Conservation (phyloP, 2,888 invertebrate species). For the Epinotia demarniana region DNA sequence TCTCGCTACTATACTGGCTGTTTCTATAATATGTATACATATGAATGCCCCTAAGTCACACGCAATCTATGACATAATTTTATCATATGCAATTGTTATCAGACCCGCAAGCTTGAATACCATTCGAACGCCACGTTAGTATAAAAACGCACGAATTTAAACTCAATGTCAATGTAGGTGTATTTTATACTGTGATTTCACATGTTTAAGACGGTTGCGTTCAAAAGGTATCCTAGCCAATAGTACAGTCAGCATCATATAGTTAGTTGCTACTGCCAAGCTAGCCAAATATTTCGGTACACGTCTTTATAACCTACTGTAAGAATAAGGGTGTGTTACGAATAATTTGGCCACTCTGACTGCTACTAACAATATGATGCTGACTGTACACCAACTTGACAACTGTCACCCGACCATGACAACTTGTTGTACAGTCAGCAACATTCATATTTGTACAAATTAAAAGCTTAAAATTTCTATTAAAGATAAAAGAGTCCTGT, state of each 20-base stretch:
- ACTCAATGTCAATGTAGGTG: slow-evolving; percentile 4
- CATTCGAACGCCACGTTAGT: slow-evolving; percentile 5
- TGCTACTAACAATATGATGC: too few relatives aligned
- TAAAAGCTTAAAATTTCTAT: too few relatives aligned
- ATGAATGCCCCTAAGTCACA: not conserved
- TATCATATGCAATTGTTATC: not conserved
- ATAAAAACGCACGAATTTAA: slow-evolving; percentile 20
- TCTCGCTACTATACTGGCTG: not conserved
- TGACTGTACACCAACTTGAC: not conserved
- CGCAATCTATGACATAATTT: not conserved
- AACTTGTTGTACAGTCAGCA: too few relatives aligned
- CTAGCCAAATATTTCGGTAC: too few relatives aligned
- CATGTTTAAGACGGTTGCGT: not conserved
- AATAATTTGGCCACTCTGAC: too few relatives aligned
- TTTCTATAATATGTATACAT: not conserved
- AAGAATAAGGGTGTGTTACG: too few relatives aligned
- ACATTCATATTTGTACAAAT: too few relatives aligned
- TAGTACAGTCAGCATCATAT: not conserved
- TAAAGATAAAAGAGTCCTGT: too few relatives aligned
- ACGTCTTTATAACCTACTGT: too few relatives aligned
- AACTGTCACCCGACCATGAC: too few relatives aligned
- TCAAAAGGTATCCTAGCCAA: not conserved
- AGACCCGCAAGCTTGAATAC: not conserved
- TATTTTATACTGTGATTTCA: slow-evolving; percentile 18
- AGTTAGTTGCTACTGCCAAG: too few relatives aligned